These are phyloP conservation scores for Mesembrinibis cayennensis DNA, from an alignment of 2,113 vertebrate species.

Conservation along the genomic window DNA sequence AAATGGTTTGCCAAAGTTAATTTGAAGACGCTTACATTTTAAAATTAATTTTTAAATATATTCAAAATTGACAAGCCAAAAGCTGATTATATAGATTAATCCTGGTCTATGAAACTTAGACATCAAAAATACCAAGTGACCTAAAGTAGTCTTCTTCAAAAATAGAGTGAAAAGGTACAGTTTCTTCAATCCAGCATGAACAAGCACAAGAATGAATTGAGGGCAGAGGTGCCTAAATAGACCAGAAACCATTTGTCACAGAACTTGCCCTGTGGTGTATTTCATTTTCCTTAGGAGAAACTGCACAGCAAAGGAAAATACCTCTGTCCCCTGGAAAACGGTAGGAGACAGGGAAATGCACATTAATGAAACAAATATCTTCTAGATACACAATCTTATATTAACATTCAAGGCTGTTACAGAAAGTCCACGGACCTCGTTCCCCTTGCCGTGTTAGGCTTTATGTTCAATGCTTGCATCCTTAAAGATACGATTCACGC, in stretches of 20 bases:
- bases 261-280: background rate
- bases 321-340: slow-evolving; percentile 7
- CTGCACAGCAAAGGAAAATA: slow-evolving; percentile 37
- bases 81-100: background rate
- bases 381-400: background rate
- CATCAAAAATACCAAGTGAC: background rate
- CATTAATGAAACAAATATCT: slow-evolving; percentile 4
- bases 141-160: background rate
- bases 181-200: slow-evolving; percentile 7
- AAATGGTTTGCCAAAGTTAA: background rate
- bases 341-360: background rate
- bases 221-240: slow-evolving; percentile 55
- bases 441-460: background rate
- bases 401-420: background rate
- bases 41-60: background rate
- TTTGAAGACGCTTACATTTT: background rate
- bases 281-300: slow-evolving; percentile 62
- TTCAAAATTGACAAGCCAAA: background rate
- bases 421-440: background rate
- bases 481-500: background rate
- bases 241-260: slow-evolving; percentile 40
- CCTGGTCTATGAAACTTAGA: background rate
- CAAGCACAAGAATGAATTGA: slow-evolving; percentile 60
- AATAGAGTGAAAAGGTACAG: background rate
- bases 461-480: background rate